Evolutionary conservation across 1,140 invertebrate genomes (phyloP).

Genomic region (Neodiprion fabricii): DNA sequence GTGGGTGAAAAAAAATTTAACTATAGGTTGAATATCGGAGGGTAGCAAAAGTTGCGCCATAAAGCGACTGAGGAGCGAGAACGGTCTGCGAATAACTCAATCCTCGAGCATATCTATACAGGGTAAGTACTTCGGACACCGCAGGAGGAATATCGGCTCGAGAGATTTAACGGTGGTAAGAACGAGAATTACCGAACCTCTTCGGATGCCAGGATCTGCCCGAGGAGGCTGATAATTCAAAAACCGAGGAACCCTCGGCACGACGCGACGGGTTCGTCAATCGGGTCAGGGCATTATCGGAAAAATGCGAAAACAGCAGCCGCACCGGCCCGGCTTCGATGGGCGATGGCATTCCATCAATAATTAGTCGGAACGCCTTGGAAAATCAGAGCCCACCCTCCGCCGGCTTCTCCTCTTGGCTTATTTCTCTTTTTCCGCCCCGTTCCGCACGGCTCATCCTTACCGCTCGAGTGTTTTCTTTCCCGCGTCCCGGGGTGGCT

Average conservation of each 20-base stretch:
- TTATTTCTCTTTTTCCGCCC: not conserved
- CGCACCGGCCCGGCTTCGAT: not conserved
- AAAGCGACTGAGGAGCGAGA: no score
- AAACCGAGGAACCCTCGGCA: not conserved
- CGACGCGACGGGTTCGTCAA: conserved; percentile 1
- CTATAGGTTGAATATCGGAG: no score
- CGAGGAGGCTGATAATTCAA: not conserved
- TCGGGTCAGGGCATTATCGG: not conserved
- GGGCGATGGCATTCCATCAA: not conserved
- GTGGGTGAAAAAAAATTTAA: no score
- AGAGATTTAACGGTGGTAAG: no score
- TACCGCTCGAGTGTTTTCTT: not conserved
- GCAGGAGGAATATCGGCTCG: no score
- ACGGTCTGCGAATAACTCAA: no score
- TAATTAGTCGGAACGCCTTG: conserved; percentile 1
- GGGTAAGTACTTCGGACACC: no score
- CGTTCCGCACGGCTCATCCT: no score
- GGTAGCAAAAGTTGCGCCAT: no score
- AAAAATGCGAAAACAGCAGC: not conserved
- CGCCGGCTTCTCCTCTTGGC: not conserved
- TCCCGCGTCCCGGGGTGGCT: not conserved
- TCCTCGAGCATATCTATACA: no score
- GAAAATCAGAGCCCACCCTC: not conserved
- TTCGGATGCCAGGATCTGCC: no score
- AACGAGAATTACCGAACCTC: no score